These are phyloP conservation scores for Apomyelois bistriatella DNA, from an alignment of 2,888 invertebrate species.

Conservation along the genomic window DNA sequence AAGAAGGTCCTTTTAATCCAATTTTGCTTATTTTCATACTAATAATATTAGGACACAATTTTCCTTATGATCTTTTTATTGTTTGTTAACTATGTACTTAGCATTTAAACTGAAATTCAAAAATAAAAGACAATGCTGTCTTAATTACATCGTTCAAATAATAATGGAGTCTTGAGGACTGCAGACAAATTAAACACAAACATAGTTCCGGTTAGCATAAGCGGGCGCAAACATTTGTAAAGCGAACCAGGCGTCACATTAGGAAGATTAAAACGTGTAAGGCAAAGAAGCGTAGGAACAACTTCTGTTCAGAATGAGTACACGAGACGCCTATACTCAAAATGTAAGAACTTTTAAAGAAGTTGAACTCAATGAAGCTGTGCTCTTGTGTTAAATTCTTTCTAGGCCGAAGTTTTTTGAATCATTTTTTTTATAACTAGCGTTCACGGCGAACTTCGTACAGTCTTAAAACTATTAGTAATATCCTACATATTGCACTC, in stretches of 20 bases:
- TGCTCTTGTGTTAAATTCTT: not conserved
- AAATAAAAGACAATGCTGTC: conserved; percentile 4
- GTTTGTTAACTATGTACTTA: too few species aligned
- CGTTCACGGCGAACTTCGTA: too few species aligned
- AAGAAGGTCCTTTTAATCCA: too few species aligned
- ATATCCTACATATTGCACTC: too few species aligned
- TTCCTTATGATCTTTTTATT: too few species aligned
- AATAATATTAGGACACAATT: too few species aligned
- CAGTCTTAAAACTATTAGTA: too few species aligned
- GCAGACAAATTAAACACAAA: conserved; percentile 43
- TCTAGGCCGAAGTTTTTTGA: not conserved
- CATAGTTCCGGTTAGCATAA: conserved; percentile 43
- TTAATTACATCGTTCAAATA: conserved; percentile 11
- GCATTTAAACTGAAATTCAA: too few species aligned
- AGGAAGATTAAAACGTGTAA: conserved; percentile 75
- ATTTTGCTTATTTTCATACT: too few species aligned
- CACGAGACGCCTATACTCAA: not conserved
- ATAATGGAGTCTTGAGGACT: conserved; percentile 1
- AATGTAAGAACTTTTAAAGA: not conserved
- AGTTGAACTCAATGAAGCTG: not conserved
- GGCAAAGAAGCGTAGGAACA: conserved; percentile 56
- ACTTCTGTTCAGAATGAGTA: conserved; percentile 28
- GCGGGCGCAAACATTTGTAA: conserved; percentile 52
- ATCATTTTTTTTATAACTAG: too few species aligned
- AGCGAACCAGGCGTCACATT: conserved; percentile 65